Evolutionary conservation across 2,797 vertebrate genomes (phyloP), one percentile per base, ranked within the genome.

Genomic region (Pipistrellus nathusii): DNA sequence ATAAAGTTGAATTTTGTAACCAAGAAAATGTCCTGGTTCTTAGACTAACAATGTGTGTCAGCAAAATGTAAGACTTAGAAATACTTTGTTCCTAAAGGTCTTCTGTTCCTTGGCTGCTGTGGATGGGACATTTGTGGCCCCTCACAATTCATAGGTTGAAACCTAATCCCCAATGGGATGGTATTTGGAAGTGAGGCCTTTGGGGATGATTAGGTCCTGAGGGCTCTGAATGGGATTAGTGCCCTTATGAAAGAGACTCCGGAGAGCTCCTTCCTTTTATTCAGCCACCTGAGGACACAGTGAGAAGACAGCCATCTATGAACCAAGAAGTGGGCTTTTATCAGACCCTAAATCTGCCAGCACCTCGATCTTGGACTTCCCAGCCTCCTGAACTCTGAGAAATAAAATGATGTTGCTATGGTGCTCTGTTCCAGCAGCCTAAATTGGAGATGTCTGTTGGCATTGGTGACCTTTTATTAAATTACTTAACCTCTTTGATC

Each of bases 1-100:
- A 80, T 77, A n/a, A 83, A 94, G 71, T 41, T 87, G 41, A 84
- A 77, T 82, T 78, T 77, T 91, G 25, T 77, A 48, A 76, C 12
- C 35, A 85, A 92, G 46, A 83, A 96, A 86, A 82, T 32, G 15
- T 62, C 32, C 21, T 83, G 4, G 11, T 66, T 85, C 66, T 78
- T 93, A 66, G 69, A 13, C 11, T 81, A 72, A 72, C 2, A 1
- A n/a, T 38, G 15, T 55, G 30, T 53, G 41, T 86, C 59, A 21
- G 27, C 62, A 71, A 72, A 90, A 85, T 48, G 25, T 46, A 30
- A 77, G 8, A 30, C 72, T 30, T n/a, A 51, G 35, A 55, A 35
- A 51, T 35, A 35, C 32, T 75, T 90, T 91, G 38, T 66, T 85
- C 66, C 72, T 75, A 12, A 86, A 80, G 6, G 5, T 72, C 27